Conservation (phyloP, 2,888 invertebrate species). For the Drosophila nigricruria region DNA sequence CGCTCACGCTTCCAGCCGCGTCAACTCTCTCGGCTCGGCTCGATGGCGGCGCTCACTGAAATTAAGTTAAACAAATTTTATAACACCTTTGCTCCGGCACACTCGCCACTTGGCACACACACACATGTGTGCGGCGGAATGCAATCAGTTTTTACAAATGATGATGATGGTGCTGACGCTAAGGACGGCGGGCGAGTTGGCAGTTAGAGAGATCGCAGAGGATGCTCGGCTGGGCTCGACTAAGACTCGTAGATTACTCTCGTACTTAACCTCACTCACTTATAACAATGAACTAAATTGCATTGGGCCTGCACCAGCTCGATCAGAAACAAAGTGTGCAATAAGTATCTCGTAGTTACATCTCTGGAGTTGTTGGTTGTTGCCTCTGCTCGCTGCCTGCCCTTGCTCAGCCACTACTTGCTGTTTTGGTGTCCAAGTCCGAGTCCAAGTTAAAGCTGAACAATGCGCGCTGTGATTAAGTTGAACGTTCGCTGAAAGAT, state of each 20-base stretch:
- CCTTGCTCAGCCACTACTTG: conserved; percentile 4
- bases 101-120: conserved; percentile 51
- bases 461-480: conserved; percentile 79
- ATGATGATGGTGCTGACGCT: conserved; percentile 69
- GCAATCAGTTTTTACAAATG: conserved; percentile 82
- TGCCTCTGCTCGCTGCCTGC: background rate
- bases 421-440: background rate
- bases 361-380: conserved; percentile 69
- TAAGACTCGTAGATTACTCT: conserved; percentile 66
- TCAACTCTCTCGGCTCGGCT: conserved; percentile 28
- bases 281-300: conserved; percentile 83
- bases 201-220: conserved; percentile 9
- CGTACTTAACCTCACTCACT: conserved; percentile 81
- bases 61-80: conserved; percentile 84
- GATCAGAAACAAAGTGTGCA: conserved; percentile 74
- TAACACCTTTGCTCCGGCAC: conserved; percentile 80
- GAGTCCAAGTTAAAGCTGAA: conserved; percentile 28
- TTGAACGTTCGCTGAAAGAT: conserved; percentile 76
- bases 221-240: conserved; percentile 3
- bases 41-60: conserved; percentile 75
- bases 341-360: conserved; percentile 66
- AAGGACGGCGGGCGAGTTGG: conserved; percentile 3
- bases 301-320: conserved; percentile 53
- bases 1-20: conserved; percentile 57
- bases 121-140: conserved; percentile 52